Evolutionary conservation across 2,888 invertebrate genomes (phyloP), one percentile per base, ranked within the genome.

Genomic region (Tipula confusa): DNA sequence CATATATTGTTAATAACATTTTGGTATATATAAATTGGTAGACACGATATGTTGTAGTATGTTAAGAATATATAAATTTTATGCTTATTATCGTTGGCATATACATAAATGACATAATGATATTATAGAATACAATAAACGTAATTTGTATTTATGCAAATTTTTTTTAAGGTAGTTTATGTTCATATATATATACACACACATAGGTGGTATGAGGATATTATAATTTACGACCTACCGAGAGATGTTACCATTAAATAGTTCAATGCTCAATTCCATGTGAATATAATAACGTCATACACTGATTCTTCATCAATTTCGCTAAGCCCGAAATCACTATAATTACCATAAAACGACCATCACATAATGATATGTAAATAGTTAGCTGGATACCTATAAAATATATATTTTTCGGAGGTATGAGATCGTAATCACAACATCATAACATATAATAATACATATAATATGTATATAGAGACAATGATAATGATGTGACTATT

Each of bases 101-200:
- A 64, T 64, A 64, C 64, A 64, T 64, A 64, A 64, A 64, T 64
- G 64, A 64, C 64, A 64, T 64, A 64, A 64, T 64, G 64, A 64
- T 64, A 64, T 64, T 64, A 64, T 24, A 64, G 64, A 64, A 64
- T 24, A 64, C 24, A 64, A 64, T 64, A 64, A 64, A 64, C 64
- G 24, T 64, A 64, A 64, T 64, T 64, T 24, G 64, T 64, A 64
- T 64, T 64, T 64, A 64, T 64, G 64, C 64, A 64, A 64, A 64
- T 64, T 64, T 64, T 64, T 64, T 64, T 24, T 64, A 64, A 18
- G 64, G 64, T 24, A 64, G 24, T 64, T 11, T 64, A 64, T 64
- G 24, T 38, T 2, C n/a, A 64, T 64, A 64, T 24, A 64, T 3
- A 43, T 43, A 43, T n/a, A 64, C 24, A 64, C 24, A 64, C 24